phyloP scores from a whole-genome alignment of 2,113 vertebrate genomes.

The Tautogolabrus adspersus region DNA sequence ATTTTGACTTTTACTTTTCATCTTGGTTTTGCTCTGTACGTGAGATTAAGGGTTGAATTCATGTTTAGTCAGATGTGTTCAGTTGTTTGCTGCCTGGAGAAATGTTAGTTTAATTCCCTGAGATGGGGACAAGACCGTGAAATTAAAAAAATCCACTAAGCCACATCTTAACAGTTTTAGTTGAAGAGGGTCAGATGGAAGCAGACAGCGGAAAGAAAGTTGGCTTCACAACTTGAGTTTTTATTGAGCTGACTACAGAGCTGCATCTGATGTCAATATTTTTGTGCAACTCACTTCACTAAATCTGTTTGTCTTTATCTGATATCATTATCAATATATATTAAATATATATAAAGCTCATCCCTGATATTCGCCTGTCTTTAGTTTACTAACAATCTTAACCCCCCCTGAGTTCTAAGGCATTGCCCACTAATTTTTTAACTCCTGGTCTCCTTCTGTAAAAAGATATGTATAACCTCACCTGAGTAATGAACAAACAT shows the following conservation, averaged over 20 bases:
- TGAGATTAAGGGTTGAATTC: conserved; percentile 37
- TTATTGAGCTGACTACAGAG: background rate
- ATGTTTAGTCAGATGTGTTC: conserved; percentile 42
- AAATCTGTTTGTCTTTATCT: no score
- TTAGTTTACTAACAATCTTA: no score
- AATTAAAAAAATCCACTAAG: conserved; percentile 52
- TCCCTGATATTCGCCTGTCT: no score
- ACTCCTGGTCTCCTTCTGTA: no score
- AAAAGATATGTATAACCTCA: no score
- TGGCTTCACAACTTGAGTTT: conserved; percentile 20
- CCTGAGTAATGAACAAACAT: no score
- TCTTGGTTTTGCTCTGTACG: conserved; percentile 2
- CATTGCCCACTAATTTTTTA: no score
- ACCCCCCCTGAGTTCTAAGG: no score
- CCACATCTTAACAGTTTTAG: conserved; percentile 13
- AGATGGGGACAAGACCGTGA: conserved; percentile 55
- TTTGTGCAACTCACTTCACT: background rate
- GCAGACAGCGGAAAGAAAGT: conserved; percentile 5
- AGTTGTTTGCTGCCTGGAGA: conserved; percentile 51
- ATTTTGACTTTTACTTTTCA: conserved; percentile 27
- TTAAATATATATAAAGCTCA: no score
- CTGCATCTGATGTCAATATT: background rate
- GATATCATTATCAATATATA: no score
- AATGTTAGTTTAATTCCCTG: conserved; percentile 40
- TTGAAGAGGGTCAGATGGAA: conserved; percentile 25